Base-by-base conservation (phyloP, 1,140 invertebrate species). In the Drosophila pseudoobscura region DNA sequence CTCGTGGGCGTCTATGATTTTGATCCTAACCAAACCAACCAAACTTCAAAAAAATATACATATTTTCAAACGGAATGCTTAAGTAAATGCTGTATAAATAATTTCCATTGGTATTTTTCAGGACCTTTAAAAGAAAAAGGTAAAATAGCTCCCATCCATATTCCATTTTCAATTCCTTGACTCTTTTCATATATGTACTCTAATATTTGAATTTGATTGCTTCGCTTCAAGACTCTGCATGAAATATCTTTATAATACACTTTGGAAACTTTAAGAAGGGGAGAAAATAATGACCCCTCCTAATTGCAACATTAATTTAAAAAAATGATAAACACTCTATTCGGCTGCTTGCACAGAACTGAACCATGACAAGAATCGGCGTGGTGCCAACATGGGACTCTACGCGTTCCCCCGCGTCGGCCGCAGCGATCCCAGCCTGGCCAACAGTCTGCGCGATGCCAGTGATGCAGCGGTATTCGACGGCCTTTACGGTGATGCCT, bases 381-480 rank as follows among this genome's bases (percentile, higher is more conserved):
- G 90, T 15, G 89, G 88, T 41, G 93, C 93, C 1, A 92, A 93
- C 0, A 75, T 93, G 58, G 93, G 93, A 35, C 80, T 94, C 3
- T 93, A 93, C 75, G 93, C 93, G 0, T 93, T 93, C 57, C 93
- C 93, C 11, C 91, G 93, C 53, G 93, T 94, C 0, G 93, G 93
- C 1, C 90, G 93, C 29, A 92, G 93, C 11, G 92, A 92, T 62
- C 85, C 91, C 6, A 92, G 89, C 35, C 44, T 91, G 68, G 65
- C 51, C n/a, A 90, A 80, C 43, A 77, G 75, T 54, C 52, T 89
- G 7, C 89, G 82, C 56, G 89, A 90, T 57, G 79, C 59, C 39
- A 75, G 60, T 41, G 80, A 85, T 47, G 71, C 78, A 3, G 60
- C 64, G 3, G 53, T 78, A 1, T 76, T 77, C 31, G 89, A 90